Conservation (phyloP, 2,113 vertebrate genomes). For the Archilochus colubris region DNA sequence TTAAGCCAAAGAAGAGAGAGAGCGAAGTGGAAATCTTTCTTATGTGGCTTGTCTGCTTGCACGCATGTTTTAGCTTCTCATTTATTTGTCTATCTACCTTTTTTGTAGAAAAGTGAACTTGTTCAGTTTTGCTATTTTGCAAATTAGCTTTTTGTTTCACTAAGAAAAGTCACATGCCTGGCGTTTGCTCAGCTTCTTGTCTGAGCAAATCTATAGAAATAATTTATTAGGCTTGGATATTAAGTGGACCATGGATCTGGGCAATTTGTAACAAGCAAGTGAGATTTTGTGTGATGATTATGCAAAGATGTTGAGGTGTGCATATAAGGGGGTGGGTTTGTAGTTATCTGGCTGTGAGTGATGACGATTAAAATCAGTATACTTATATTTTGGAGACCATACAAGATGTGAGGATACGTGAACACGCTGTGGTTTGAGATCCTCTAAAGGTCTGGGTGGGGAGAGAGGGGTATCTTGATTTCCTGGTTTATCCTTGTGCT, state of each 20-base stretch:
- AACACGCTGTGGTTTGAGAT: background rate
- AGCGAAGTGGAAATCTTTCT: background rate
- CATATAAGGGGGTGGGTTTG: background rate
- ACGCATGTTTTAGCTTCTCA: background rate
- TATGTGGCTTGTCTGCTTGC: background rate
- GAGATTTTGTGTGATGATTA: background rate
- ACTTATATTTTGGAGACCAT: background rate
- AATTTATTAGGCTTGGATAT: background rate
- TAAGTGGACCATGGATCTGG: background rate
- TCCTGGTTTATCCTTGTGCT: background rate
- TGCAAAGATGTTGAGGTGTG: background rate
- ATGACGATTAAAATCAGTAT: background rate
- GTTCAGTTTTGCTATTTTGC: background rate
- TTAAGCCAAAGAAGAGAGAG: background rate
- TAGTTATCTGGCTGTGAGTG: background rate
- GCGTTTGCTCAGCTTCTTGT: background rate
- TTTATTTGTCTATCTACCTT: background rate
- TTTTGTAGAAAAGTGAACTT: background rate
- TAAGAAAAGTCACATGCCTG: background rate
- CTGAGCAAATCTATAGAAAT: constrained; percentile 2
- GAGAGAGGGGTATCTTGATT: fast-evolving
- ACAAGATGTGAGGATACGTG: background rate
- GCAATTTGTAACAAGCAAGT: constrained; percentile 19
- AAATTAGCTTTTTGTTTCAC: background rate
- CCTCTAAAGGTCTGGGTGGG: background rate